These are phyloP conservation scores for Parelbella ahira DNA, from an alignment of 2,888 invertebrate species.

Conservation along the genomic window DNA sequence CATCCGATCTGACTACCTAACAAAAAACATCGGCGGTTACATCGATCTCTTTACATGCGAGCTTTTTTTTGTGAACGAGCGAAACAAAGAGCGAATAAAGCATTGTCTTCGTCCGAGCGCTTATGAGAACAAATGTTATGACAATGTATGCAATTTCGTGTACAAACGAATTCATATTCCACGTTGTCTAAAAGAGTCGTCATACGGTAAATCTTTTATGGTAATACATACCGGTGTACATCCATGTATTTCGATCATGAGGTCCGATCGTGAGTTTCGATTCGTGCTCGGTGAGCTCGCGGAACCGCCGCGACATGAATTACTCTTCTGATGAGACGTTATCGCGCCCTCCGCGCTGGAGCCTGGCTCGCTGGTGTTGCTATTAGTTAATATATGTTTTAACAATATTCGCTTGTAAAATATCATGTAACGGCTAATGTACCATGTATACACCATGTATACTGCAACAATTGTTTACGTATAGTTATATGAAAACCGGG, in stretches of 20 bases:
- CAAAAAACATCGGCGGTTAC: conserved; percentile 22
- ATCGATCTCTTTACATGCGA: conserved; percentile 11
- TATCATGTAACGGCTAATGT: conserved; percentile 7
- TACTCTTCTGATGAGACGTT: conserved; percentile 50
- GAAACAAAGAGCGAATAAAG: conserved; percentile 44
- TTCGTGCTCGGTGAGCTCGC: conserved; percentile 58
- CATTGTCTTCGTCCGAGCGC: conserved; percentile 46
- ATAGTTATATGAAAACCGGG: no score
- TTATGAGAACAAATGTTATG: conserved; percentile 46
- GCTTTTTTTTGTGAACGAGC: conserved; percentile 34
- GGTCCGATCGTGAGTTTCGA: conserved; percentile 67
- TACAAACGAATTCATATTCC: conserved; percentile 69
- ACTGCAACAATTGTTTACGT: no score
- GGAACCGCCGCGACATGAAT: conserved; percentile 48
- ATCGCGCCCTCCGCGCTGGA: conserved; percentile 34
- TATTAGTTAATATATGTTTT: conserved; percentile 23
- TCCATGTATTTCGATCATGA: conserved; percentile 65
- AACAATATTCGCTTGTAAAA: conserved; percentile 19
- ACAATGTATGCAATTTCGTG: conserved; percentile 65
- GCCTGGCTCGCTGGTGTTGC: conserved; percentile 23
- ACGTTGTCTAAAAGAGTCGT: conserved; percentile 67
- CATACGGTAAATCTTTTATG: conserved; percentile 70
- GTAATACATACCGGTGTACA: conserved; percentile 61
- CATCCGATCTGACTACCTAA: conserved; percentile 25
- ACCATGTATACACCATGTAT: no score